Evolutionary conservation across 2,797 vertebrate species (phyloP).

Genomic region (Eutrigla gurnardus): DNA sequence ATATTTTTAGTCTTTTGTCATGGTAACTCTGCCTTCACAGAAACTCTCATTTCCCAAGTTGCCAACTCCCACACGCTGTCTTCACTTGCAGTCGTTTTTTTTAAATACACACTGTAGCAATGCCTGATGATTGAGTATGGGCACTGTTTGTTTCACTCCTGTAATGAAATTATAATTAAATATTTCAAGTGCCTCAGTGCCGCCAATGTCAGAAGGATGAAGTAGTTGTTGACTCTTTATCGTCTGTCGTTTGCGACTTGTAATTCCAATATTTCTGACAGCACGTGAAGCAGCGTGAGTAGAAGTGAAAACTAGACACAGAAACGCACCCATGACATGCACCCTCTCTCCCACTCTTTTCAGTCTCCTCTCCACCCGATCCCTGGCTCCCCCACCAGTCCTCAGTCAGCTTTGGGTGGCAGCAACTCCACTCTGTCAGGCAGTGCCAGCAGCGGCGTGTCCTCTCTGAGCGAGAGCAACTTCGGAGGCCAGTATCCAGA

Average conservation of each 20-base stretch:
- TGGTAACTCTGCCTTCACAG: conserved; percentile 1
- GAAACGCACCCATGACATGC: conserved; percentile 16
- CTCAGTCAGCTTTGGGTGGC: conserved; percentile 96
- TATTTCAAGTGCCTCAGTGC: background rate
- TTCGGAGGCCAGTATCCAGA: conserved; percentile 96
- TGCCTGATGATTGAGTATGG: background rate
- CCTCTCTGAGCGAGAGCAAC: conserved; percentile 98
- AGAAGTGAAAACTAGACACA: background rate
- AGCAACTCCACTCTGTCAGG: conserved; percentile 98
- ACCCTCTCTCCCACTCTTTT: conserved; percentile 29
- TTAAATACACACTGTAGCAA: conserved; percentile 1
- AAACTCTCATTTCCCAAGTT: conserved; percentile 14
- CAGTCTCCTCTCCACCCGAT: conserved; percentile 98
- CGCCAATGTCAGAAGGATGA: background rate
- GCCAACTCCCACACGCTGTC: conserved; percentile 9
- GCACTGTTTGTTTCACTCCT: conserved; percentile 3
- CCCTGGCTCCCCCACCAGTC: conserved; percentile 98
- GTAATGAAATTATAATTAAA: conserved; percentile 21
- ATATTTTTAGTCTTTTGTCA: conserved; percentile 10
- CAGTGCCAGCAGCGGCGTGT: conserved; percentile 98
- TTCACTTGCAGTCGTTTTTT: background rate
- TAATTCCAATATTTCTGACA: conserved; percentile 20
- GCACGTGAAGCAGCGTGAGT: conserved; percentile 6
- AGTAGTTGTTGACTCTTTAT: conserved; percentile 8
- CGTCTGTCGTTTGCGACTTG: background rate